Conservation (phyloP, 1,140 invertebrate species). For the Vollenhovia emeryi region DNA sequence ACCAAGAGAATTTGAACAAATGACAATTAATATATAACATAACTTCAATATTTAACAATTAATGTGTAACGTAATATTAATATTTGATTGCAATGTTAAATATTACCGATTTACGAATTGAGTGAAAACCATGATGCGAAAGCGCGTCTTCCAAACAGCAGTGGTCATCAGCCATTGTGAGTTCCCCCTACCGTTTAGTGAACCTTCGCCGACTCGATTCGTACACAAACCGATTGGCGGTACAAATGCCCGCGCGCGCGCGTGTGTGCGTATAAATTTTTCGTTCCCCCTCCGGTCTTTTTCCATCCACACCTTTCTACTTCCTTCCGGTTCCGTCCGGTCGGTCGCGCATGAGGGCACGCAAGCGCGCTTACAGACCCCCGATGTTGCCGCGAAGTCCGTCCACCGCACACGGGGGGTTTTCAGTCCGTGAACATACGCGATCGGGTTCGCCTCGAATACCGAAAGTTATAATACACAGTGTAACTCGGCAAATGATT, state of each 20-base stretch:
- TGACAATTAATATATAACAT: background rate
- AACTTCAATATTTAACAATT: background rate
- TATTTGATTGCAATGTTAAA: background rate
- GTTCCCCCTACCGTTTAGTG: background rate
- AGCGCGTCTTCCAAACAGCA: background rate
- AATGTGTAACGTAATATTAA: background rate
- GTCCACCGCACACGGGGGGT: slow-evolving; percentile 60
- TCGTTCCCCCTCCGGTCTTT: slow-evolving; percentile 61
- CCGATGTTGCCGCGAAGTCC: slow-evolving; percentile 46
- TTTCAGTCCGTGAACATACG: slow-evolving; percentile 68
- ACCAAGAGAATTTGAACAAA: background rate
- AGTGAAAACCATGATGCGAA: background rate
- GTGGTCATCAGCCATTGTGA: background rate
- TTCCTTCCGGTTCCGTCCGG: slow-evolving; percentile 84
- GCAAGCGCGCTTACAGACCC: slow-evolving; percentile 68
- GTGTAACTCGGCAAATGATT: background rate
- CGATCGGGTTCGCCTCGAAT: slow-evolving; percentile 59
- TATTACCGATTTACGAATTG: background rate
- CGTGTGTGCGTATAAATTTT: slow-evolving; percentile 58
- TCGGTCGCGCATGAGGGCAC: slow-evolving; percentile 79
- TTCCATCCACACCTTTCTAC: slow-evolving; percentile 77
- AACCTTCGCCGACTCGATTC: slow-evolving; percentile 27
- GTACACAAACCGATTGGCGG: slow-evolving; percentile 41
- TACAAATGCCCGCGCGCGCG: background rate
- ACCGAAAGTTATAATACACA: background rate